Evolutionary conservation across 2,888 invertebrate genomes (phyloP), one percentile per base, ranked within the genome.

Genomic region (Conchocele bisecta): DNA sequence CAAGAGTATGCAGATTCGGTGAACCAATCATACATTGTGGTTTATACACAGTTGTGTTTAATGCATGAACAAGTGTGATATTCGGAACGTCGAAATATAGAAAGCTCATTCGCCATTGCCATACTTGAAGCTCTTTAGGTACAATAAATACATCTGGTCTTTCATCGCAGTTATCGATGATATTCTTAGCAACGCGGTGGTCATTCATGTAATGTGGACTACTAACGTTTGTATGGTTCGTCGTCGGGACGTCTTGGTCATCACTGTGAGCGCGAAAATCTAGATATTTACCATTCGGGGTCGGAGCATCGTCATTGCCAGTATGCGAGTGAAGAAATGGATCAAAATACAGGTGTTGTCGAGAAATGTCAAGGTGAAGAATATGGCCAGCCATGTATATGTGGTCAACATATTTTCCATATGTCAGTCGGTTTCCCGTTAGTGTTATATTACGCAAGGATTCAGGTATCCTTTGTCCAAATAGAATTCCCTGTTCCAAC

Each of bases 281-380:
- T n/a, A n/a, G n/a, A n/a, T n/a, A n/a, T n/a, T n/a, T n/a, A n/a
- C n/a, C n/a, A n/a, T n/a, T n/a, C n/a, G n/a, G n/a, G n/a, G n/a
- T n/a, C n/a, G n/a, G n/a, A n/a, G n/a, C n/a, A n/a, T n/a, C n/a
- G n/a, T n/a, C n/a, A n/a, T n/a, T n/a, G n/a, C n/a, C 51, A 50
- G 31, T 57, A 42, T 65, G 65, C 4, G 66, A 37, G 5, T 42
- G 20, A 3, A 29, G 11, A 24, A 73, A 76, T 4, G 72, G 72
- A 33, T 76, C 72, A n/a, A 44, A 70, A 39, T 61, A 41, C 0
- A 70, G 29, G 56, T 76, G 69, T 29, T 76, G 76, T 11, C 66
- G 28, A 0, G 76, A 76, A 28, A 76, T 37, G 46, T 76, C 72
- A 3, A 76, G 51, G 6, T 17, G 4, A 2, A 15, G 28, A 1